Conservation (phyloP, 2,888 invertebrate species). For the Troglohyphantes excavatus region DNA sequence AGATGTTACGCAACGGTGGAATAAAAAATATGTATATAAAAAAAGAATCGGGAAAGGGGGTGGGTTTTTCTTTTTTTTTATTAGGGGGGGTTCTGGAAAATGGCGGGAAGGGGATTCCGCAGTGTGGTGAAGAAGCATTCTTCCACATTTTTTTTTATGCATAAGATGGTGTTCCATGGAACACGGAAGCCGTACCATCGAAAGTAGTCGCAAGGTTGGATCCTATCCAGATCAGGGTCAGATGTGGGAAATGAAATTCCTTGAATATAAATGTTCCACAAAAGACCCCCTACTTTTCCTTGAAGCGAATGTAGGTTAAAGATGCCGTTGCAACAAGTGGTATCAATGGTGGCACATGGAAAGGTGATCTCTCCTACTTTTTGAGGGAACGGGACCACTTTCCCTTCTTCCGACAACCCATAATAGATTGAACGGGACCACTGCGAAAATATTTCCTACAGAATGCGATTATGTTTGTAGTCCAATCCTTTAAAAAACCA, state of each 20-base stretch:
- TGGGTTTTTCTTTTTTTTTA: constrained; percentile 18
- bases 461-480: no score
- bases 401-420: not conserved
- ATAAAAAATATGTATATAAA: not conserved
- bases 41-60: constrained; percentile 33
- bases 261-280: not conserved
- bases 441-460: not conserved
- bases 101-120: constrained; percentile 29
- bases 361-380: not conserved
- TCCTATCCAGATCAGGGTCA: constrained; percentile 73
- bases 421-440: not conserved
- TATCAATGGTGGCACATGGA: not conserved
- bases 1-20: constrained; percentile 27
- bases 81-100: constrained; percentile 2
- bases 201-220: constrained; percentile 76
- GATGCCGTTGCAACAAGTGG: not conserved
- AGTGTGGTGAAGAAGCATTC: not conserved
- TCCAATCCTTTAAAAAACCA: no score
- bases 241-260: constrained; percentile 46
- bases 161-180: constrained; percentile 1
- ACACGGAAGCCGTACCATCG: constrained; percentile 69
- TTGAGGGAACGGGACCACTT: not conserved
- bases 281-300: not conserved
- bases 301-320: constrained; percentile 23
- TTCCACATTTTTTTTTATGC: not conserved